Base-by-base conservation (phyloP, 2,888 invertebrate genomes). In the Nomada ruficornis region DNA sequence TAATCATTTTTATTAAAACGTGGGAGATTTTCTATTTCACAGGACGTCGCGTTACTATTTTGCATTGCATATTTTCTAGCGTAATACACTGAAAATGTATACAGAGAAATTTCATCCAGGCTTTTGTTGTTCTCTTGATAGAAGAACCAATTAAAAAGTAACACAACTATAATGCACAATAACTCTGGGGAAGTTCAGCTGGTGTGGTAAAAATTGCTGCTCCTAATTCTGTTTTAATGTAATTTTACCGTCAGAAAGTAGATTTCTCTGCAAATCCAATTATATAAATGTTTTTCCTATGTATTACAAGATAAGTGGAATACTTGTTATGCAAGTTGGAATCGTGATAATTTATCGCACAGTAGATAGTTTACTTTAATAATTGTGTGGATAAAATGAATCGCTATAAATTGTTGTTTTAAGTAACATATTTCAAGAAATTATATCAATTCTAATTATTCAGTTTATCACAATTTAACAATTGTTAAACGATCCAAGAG, bases 241-340 rank as follows among this genome's bases (percentile, higher is more conserved):
- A 42, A 55, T 55, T 36, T 15, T 42, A 23, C 15, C 67, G 36
- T 55, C 42, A 23, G 54, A 68, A 68, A 36, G 54, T 54, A 36
- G 54, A 67, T 67, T 67, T 20, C 20, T 3, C 4, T 54, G 67
- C 10, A 55, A 67, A 23, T 5, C 2, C 44, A 15, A 20, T 63
- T 63, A 63, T 44, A 63, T 20, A 15, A 47, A 62, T 20, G 62
- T 15, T 36, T 11, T 62, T n/a, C 3, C 62, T 11, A n/a, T 47
- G 63, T 63, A 23, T 63, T 63, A 47, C 63, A 23, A 13, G 13
- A 47, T 63, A 63, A 15, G 47, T 13, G 20, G 15, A 67, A 54
- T 36, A 36, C 18, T 42, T 42, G 67, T 9, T 15, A 10, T 3
- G 7, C 4, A 15, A 2, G 11, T 9, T 54, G 36, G 50, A 36